Percentiles rank a stretch among this genome's conserved stretches.
Conservation (phyloP, 2,888 invertebrate genomes). For the Pherbina coryleti region DNA sequence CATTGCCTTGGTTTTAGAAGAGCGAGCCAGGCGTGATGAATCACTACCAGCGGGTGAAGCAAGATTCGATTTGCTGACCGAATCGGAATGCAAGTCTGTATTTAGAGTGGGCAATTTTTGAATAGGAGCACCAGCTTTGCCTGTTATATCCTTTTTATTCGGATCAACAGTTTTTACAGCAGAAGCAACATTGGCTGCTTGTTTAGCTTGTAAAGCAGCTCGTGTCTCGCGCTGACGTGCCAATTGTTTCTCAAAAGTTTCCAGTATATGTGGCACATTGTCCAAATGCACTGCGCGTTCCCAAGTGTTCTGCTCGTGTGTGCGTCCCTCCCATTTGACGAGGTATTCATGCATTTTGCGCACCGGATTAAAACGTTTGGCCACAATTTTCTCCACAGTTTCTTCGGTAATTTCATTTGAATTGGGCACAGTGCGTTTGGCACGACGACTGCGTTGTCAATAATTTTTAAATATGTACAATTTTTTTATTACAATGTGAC, state of each 20-base stretch:
- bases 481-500: background rate
- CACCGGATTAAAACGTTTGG: conserved; percentile 84
- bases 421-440: conserved; percentile 60
- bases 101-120: conserved; percentile 44
- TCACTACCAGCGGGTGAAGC: conserved; percentile 51
- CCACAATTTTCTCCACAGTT: conserved; percentile 85
- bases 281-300: conserved; percentile 83
- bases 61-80: conserved; percentile 46
- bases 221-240: conserved; percentile 82
- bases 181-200: conserved; percentile 52
- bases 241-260: conserved; percentile 84
- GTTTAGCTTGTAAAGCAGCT: conserved; percentile 68
- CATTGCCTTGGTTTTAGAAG: conserved; percentile 83
- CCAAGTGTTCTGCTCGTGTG: conserved; percentile 88
- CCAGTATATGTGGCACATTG: conserved; percentile 81
- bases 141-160: conserved; percentile 63
- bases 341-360: conserved; percentile 85
- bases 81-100: conserved; percentile 1
- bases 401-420: conserved; percentile 74
- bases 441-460: conserved; percentile 59
- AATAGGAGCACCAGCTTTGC: conserved; percentile 64
- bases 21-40: conserved; percentile 63
- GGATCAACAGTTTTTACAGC: conserved; percentile 63
- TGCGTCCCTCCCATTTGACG: conserved; percentile 87
- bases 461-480: conserved; percentile 10